Evolutionary conservation across 2,797 vertebrate species (phyloP).

Genomic region (Garrulus glandarius): DNA sequence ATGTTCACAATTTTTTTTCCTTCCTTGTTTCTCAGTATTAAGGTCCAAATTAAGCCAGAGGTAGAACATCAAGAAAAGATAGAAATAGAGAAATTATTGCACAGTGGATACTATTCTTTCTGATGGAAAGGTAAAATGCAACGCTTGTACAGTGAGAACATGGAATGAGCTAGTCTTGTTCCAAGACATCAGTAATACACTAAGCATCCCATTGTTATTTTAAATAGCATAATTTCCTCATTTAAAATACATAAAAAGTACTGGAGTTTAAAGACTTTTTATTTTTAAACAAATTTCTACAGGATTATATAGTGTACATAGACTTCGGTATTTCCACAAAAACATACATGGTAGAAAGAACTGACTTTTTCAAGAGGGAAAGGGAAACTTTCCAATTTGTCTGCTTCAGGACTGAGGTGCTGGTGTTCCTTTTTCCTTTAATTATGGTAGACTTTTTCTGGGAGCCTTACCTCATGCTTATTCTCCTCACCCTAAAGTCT

Average conservation of each 20-base stretch:
- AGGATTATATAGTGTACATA: neutral
- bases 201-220: neutral
- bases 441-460: neutral
- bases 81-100: constrained; percentile 15
- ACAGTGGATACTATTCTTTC: neutral
- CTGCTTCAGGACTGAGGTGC: neutral
- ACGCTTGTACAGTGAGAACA: neutral
- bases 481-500: neutral
- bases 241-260: neutral
- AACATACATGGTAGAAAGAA: neutral
- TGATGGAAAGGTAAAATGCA: neutral
- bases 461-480: neutral
- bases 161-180: neutral
- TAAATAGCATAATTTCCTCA: neutral
- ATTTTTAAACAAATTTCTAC: neutral
- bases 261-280: neutral
- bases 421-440: neutral
- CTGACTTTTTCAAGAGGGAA: neutral
- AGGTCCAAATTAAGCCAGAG: constrained; percentile 20
- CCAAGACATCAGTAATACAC: neutral
- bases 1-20: neutral
- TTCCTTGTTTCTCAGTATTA: neutral
- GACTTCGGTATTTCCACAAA: neutral
- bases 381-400: neutral
- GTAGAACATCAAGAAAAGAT: neutral